These are phyloP conservation scores for Dynastes hyllus DNA, from an alignment of 2,888 invertebrate species.

Conservation along the genomic window DNA sequence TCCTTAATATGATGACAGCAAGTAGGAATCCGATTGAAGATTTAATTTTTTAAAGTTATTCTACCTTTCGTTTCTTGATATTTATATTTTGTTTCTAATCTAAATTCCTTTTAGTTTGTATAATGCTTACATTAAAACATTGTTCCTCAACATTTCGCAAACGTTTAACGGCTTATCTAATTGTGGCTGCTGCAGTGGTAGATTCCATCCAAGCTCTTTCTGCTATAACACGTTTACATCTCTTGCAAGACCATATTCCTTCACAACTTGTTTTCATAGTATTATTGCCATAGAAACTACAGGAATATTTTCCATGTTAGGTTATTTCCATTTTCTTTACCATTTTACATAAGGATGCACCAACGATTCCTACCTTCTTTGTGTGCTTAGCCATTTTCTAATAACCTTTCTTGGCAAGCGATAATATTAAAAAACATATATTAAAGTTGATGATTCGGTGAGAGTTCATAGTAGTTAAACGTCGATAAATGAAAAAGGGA, in stretches of 20 bases:
- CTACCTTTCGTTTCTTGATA: too few species aligned
- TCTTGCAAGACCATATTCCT: constrained; percentile 98
- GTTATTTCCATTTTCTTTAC: constrained; percentile 99
- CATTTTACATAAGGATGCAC: constrained; percentile 99
- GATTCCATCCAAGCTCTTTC: constrained; percentile 99
- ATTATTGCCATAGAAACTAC: constrained; percentile 99
- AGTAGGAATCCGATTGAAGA: too few species aligned
- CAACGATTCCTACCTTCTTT: constrained; percentile 99
- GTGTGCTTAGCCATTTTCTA: constrained; percentile 90
- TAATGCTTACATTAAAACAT: constrained; percentile 56
- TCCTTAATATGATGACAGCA: too few species aligned
- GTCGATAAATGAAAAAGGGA: too few species aligned
- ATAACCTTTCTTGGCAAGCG: constrained; percentile 23
- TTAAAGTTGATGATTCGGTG: too few species aligned
- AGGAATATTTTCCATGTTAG: constrained; percentile 99
- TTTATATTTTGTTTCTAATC: too few species aligned
- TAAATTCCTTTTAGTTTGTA: too few species aligned
- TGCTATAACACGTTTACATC: constrained; percentile 97
- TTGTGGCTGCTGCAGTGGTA: constrained; percentile 98
- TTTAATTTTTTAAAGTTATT: too few species aligned
- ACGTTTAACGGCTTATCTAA: constrained; percentile 96
- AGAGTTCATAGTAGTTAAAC: too few species aligned
- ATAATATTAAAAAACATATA: constrained; percentile 48
- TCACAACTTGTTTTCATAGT: constrained; percentile 98
- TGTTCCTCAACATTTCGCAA: constrained; percentile 92